Percentiles rank a stretch among this genome's conserved stretches.
Conservation (phyloP, 2,797 vertebrate genomes). For the Otolemur crassicaudatus region DNA sequence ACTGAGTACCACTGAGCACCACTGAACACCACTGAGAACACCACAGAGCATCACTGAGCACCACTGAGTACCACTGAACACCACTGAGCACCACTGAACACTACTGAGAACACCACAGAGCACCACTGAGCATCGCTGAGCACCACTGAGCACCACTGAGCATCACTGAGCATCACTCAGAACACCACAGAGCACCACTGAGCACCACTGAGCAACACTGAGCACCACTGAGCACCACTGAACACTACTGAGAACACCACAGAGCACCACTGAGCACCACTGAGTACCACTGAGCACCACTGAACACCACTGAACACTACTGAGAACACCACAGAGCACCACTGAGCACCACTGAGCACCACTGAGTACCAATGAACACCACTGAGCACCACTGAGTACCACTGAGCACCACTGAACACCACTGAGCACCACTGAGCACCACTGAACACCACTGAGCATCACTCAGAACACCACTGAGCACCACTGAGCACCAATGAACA, state of each 20-base stretch:
- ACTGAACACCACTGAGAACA: neutral
- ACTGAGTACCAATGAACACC: neutral
- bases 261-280: neutral
- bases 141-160: neutral
- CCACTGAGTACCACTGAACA: neutral
- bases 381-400: neutral
- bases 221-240: neutral
- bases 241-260: neutral
- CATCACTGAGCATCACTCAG: neutral
- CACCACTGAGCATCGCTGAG: neutral
- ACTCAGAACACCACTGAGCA: neutral
- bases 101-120: neutral
- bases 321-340: neutral
- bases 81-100: neutral
- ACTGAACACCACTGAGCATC: neutral
- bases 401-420: neutral
- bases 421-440: neutral
- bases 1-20: neutral
- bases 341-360: neutral
- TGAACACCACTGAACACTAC: neutral
- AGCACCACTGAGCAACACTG: neutral
- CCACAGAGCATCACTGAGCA: neutral
- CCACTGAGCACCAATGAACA: neutral
- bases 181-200: too few species aligned
- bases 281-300: neutral